These are phyloP conservation scores for Platygyra sinensis DNA, from an alignment of 64 coral and sea anemone genomes.

Conservation along the genomic window DNA sequence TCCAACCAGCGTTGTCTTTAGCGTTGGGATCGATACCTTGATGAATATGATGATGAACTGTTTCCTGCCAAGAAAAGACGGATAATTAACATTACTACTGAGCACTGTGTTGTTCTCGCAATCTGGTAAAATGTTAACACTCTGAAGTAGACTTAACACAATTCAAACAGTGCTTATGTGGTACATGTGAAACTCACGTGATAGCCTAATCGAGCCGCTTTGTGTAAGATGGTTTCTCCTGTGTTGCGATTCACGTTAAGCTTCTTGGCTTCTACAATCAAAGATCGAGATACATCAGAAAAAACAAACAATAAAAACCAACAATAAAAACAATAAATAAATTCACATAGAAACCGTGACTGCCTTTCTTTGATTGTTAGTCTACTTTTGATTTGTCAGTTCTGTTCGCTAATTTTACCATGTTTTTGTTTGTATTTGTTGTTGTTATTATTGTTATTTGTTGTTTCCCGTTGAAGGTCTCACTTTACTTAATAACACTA, in stretches of 20 bases:
- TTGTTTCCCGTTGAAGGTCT: too few species aligned
- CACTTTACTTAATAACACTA: too few species aligned
- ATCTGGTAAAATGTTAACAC: too few species aligned
- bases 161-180: too few species aligned
- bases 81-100: background rate
- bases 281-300: background rate
- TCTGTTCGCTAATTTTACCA: too few species aligned
- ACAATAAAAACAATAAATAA: background rate
- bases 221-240: slow-evolving; percentile 95
- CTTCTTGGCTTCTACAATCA: slow-evolving; percentile 62
- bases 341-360: too few species aligned
- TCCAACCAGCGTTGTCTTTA: slow-evolving; percentile 98
- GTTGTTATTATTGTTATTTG: too few species aligned
- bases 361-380: too few species aligned
- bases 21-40: slow-evolving; percentile 92
- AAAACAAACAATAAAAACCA: background rate
- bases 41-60: slow-evolving; percentile 86
- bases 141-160: too few species aligned
- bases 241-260: slow-evolving; percentile 95
- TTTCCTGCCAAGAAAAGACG: slow-evolving; percentile 50
- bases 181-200: slow-evolving; percentile 62
- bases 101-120: too few species aligned
- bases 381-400: too few species aligned
- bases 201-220: slow-evolving; percentile 93
- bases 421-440: too few species aligned